phyloP scores from a whole-genome alignment of 1,140 invertebrate species.

The Penaeus indicus region DNA sequence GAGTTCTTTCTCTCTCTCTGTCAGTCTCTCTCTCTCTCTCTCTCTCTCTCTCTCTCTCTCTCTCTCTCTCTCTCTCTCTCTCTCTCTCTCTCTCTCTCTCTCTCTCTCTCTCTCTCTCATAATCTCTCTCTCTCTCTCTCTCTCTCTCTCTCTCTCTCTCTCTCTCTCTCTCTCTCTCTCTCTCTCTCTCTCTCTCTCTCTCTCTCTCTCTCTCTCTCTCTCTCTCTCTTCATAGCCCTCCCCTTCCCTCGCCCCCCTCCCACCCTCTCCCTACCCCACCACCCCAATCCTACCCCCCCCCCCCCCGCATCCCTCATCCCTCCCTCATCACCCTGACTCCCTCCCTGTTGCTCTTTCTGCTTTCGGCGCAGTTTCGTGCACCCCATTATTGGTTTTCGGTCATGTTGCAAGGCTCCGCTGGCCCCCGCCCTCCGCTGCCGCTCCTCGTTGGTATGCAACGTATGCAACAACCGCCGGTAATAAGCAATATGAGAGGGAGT shows the following conservation, averaged over 20 bases:
- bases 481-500: constrained; percentile 39
- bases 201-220: not conserved
- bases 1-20: too few relatives aligned
- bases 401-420: constrained; percentile 1
- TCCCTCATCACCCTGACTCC: not conserved
- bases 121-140: too few relatives aligned
- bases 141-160: too few relatives aligned
- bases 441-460: constrained; percentile 45
- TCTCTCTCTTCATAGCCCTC: not conserved
- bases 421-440: not conserved
- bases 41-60: too few relatives aligned
- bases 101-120: too few relatives aligned
- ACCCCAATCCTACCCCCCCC: not conserved
- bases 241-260: not conserved
- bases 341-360: not conserved
- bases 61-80: too few relatives aligned
- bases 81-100: too few relatives aligned
- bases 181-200: not conserved
- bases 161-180: too few relatives aligned
- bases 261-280: not conserved
- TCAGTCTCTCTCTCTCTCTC: too few relatives aligned
- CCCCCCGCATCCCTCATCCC: not conserved
- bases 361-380: constrained; percentile 12
- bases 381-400: constrained; percentile 45
- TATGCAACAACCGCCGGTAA: constrained; percentile 37